Base-by-base conservation (phyloP, 2,888 invertebrate species). In the Drosophila rellima region DNA sequence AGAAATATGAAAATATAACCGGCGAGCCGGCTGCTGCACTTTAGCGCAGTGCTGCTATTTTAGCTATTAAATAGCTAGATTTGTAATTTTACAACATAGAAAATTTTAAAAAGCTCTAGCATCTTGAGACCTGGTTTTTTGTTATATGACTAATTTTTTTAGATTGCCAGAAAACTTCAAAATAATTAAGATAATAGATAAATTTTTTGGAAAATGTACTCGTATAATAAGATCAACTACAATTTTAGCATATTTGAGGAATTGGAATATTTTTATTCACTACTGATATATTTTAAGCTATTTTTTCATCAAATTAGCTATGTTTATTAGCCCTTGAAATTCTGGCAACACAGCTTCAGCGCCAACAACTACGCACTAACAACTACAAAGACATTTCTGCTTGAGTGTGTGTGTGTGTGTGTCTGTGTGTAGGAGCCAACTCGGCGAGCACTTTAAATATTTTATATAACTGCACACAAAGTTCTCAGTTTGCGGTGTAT, bases 381-480 rank as follows among this genome's bases (percentile, higher is more conserved):
- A 56, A 71, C 71, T 33, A 75, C 60, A 70, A 18, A 54, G 31
- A 20, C 31, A 33, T 11, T 13, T 15, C 18, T 15, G 39, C 20
- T 48, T 50, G 33, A n/a, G n/a, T 42, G 15, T 20, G 33, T 67
- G 39, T 33, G 17, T 52, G 33, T 45, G 51, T 65, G 48, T 39
- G 33, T 68, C 47, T 52, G 39, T 61, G 67, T 67, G 39, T 68
- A 63, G 47, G 45, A 39, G 60, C 60, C 61, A 66, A 55, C 60
- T 67, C 63, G 45, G 7, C 54, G 65, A 63, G 55, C 63, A 82
- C 83, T 85, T 85, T 85, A 88, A 88, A 88, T 78, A 82, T 88
- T 80, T 74, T 60, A 70, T 78, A 59, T 63, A 78, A 82, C 78
- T 85, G 67, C 71, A 79, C 67, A 73, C 61, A 74, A 72, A 82